Base-by-base conservation (phyloP, 2,888 invertebrate species). In the Aethes cnicana region DNA sequence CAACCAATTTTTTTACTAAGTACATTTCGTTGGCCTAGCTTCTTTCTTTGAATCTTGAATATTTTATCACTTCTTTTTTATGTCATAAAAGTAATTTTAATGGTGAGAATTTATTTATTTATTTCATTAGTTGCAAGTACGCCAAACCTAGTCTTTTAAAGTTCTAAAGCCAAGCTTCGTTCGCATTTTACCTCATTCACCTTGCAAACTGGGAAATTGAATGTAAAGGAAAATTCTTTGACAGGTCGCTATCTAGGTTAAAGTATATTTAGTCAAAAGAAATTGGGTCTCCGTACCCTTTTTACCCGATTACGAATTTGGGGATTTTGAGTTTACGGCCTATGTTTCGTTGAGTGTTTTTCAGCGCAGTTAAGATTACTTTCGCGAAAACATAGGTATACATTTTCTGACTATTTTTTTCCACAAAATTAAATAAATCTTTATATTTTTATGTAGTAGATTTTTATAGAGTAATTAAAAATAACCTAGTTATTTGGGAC, bases 211-310 rank as follows among this genome's bases (percentile, higher is more conserved):
- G 26, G 14, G 49, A 17, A 43, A 50, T 44, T 50, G 50, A 44
- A 50, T 43, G 50, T 23, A 30, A 32, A 36, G 50, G 50, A 50
- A 50, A 44, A 50, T 50, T 37, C 43, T 50, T 50, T 50, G 50
- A 44, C 30, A 50, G 50, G 44, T 44, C 50, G 17, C 36, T 44
- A 50, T 50, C 50, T 44, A 37, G 50, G 43, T 50, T 50, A 50
- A 50, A 50, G 42, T 42, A 18, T 33, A 50, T 43, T 50, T 50
- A 50, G 48, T 20, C 23, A 32, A 25, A 30, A 42, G 32, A 50
- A 39, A 50, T 50, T 50, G 43, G 50, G 50, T 41, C 26, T 18
- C 36, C 21, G 6, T 1, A 9, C 49, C 50, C 43, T 50, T 50
- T 47, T 50, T 50, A 44, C 30, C 30, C 36, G 43, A 37, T 37